Base-by-base conservation (phyloP, 2,113 vertebrate genomes). In the Myotis brandtii region DNA sequence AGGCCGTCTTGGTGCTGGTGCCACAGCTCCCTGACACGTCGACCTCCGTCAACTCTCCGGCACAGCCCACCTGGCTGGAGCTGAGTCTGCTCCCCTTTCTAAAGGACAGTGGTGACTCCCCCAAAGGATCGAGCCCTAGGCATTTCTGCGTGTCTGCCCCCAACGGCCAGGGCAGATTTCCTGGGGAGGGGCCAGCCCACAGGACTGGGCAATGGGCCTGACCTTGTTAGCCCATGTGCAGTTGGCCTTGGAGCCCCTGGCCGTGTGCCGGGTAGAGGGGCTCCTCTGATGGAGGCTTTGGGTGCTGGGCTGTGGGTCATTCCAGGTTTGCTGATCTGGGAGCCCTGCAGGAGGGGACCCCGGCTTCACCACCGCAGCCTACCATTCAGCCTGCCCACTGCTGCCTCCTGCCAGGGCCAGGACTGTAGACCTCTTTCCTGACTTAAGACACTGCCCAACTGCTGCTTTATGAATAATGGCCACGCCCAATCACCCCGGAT, bases 121-220 rank as follows among this genome's bases (percentile, higher is more conserved):
- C 3, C 3, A 66, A 59, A 66, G 59, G n/a, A 48, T 0, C 1
- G 17, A 20, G 86, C 27, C 77, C 85, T 67, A 80, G 75, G 81
- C 21, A 20, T 17, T 34, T 32, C 52, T 14, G 81, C 21, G 16
- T 17, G 32, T 34, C 52, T 14, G 2, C 23, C 11, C 6, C 2
- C 8, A 5, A 37, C 9, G n/a, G 82, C 88, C 59, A n/a, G 18
- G 43, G 27, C 3, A 8, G 10, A 54, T 18, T 62, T 70, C 69
- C 34, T 1, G 16, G 27, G 25, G 6, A 43, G 18, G 46, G 50
- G 56, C 34, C 2, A 3, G 23, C 48, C 80, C 18, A 4, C 20
- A 0, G 16, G 18, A 32, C 46, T 50, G 11, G 2, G 20, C 46
- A 25, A 2, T 0, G 1, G 50, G 43, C 75, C 56, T 25, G 12